Evolutionary conservation across 2,888 invertebrate species (phyloP).

Genomic region (Sclerodermus sp.): DNA sequence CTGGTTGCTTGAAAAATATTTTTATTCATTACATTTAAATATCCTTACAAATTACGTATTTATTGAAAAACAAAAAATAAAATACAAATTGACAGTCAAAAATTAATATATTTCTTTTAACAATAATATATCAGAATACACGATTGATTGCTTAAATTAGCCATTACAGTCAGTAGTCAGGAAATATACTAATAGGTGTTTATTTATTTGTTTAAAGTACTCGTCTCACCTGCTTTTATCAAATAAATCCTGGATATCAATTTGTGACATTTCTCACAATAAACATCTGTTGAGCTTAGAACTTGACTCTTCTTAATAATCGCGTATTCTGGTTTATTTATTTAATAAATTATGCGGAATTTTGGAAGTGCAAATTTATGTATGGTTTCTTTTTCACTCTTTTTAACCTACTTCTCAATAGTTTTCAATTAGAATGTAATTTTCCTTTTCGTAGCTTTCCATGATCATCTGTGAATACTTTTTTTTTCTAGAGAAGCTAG

Average conservation of each 20-base stretch:
- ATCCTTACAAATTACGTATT: no score
- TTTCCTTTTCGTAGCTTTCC: constrained; percentile 30
- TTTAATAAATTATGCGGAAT: constrained; percentile 8
- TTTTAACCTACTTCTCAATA: constrained; percentile 30
- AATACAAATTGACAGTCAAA: no score
- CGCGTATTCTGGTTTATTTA: constrained; percentile 17
- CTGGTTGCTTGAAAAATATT: no score
- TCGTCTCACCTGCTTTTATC: constrained; percentile 52
- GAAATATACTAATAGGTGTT: no score
- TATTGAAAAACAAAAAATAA: no score
- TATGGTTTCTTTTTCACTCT: constrained; percentile 21
- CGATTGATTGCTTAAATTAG: no score
- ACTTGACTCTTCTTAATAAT: constrained; percentile 7
- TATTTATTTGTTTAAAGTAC: no score
- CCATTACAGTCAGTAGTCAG: no score
- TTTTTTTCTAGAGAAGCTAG: no score
- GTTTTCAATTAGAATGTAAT: constrained; percentile 26
- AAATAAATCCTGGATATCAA: constrained; percentile 54
- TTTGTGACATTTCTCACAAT: constrained; percentile 55
- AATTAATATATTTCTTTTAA: no score
- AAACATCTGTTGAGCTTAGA: constrained; percentile 46
- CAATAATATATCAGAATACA: no score
- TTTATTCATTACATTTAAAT: no score
- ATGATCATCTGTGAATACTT: constrained; percentile 39
- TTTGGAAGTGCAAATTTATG: constrained; percentile 12